These are phyloP conservation scores for Luidia sarsii DNA, from an alignment of 53 echinoderm and acorn worm species.

Conservation along the genomic window DNA sequence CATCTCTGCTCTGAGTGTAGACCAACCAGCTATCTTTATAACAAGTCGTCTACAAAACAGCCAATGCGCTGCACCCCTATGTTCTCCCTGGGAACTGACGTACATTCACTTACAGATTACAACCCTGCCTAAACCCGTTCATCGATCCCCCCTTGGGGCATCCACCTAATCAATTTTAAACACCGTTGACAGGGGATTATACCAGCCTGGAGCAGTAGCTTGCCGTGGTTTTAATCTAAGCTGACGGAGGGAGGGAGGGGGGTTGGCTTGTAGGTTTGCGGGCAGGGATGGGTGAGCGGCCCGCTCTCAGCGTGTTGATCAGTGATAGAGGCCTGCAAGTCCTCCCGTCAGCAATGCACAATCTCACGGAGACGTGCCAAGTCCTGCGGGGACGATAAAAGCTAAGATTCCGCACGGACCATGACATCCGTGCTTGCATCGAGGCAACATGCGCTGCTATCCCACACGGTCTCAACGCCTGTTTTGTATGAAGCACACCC, in stretches of 20 bases:
- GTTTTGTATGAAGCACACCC: slow-evolving; percentile 12
- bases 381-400: slow-evolving; percentile 12
- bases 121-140: neutral
- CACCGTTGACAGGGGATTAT: slow-evolving; percentile 14
- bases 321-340: no score
- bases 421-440: neutral
- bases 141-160: neutral
- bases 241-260: neutral
- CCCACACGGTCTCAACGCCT: no score
- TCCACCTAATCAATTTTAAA: slow-evolving; percentile 32
- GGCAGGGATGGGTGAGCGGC: neutral
- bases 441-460: no score
- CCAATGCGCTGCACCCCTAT: neutral
- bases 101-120: neutral
- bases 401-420: neutral
- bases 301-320: neutral
- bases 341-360: no score
- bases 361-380: no score
- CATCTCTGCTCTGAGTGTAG: no score
- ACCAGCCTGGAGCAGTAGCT: neutral
- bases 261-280: neutral
- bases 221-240: neutral
- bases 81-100: neutral
- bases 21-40: slow-evolving; percentile 30
- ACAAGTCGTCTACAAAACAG: neutral